Evolutionary conservation across 2,888 invertebrate species (phyloP), one percentile per base, ranked within the genome.

Genomic region (Hirtodrosophila duncani): DNA sequence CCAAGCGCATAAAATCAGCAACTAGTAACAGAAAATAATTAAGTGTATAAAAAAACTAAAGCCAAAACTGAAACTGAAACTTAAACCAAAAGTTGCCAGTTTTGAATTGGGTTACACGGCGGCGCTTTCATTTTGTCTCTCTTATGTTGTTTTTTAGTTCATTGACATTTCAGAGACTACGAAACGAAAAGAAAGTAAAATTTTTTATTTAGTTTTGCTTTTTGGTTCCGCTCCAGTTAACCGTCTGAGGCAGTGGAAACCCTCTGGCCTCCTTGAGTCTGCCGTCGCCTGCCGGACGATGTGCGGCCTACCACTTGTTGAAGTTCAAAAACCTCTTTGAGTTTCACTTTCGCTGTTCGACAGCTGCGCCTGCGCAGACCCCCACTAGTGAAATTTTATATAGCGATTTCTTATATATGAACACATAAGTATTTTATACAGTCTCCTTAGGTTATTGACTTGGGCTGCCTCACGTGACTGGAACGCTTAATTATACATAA

Each of bases 281-380:
- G 4, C 5, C 26, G 26, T 37, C 14, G 9, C 4, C 26, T 13
- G 11, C 36, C 11, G 14, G n/a, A 24, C 24, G 5, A 14, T 21
- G 49, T 17, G 58, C 24, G 11, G 14, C 33, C 2, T 26, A 58
- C 43, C 45, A 43, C 57, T 46, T 16, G 37, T 8, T 17, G 52
- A 57, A 69, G 81, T 81, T 72, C 75, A 75, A 75, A 75, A 78
- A 81, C 79, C 81, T 63, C 63, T 45, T 17, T 49, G 62, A 64
- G 67, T 75, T 75, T 75, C 75, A 75, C 75, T 75, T 75, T 75
- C 75, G 75, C 75, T 78, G 74, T 58, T n/a, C n/a, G n/a, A n/a
- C n/a, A n/a, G n/a, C 58, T 51, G 30, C 70, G 51, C 61, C 50
- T 58, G 77, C 74, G 70, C 67, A 66, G 66, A 33, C 67, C 18